Evolutionary conservation across 2,113 vertebrate genomes (phyloP).

Genomic region (Pelodiscus sinensis): DNA sequence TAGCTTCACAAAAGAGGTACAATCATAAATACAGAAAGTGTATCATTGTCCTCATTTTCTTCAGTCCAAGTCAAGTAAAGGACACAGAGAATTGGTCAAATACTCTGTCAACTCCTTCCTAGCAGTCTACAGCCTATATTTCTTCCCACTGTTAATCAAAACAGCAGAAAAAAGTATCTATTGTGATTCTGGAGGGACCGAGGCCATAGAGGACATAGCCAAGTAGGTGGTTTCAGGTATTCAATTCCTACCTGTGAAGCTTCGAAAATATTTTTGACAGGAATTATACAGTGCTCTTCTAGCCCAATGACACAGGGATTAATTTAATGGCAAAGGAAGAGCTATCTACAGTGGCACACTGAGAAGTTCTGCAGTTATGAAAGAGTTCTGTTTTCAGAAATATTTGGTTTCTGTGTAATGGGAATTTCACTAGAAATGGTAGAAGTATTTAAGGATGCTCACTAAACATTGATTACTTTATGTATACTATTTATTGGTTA

Average conservation of each 20-base stretch:
- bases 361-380: neutral
- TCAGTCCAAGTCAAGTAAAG: constrained; percentile 22
- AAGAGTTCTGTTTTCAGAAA: neutral
- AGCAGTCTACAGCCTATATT: neutral
- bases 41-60: neutral
- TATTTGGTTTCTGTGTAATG: neutral
- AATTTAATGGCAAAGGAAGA: constrained; percentile 18
- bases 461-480: neutral
- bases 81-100: neutral
- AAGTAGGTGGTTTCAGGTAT: neutral
- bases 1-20: constrained; percentile 44
- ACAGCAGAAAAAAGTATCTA: constrained; percentile 8
- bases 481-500: constrained; percentile 16
- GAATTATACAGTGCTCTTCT: neutral
- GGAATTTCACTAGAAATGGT: neutral
- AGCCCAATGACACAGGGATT: neutral
- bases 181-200: neutral
- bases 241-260: constrained; percentile 31
- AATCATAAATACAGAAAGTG: constrained; percentile 17
- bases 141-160: constrained; percentile 32
- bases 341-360: neutral
- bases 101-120: neutral
- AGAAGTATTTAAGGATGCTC: neutral
- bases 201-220: neutral
- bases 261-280: constrained; percentile 25